These are phyloP conservation scores for Drosophila murphyi DNA, from an alignment of 1,140 invertebrate genomes.

Conservation along the genomic window DNA sequence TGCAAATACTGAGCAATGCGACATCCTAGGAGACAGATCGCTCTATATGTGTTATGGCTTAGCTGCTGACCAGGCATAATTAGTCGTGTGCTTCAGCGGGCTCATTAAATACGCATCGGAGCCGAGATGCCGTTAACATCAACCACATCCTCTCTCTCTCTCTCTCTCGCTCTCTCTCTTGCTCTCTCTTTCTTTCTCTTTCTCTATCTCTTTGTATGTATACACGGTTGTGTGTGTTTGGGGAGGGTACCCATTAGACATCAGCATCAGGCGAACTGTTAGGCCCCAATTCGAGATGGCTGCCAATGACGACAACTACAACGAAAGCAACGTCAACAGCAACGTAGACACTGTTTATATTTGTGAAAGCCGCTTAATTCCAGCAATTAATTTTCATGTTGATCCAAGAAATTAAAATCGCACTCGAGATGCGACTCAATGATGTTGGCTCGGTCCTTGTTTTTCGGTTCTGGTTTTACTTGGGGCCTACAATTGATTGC, in stretches of 20 bases:
- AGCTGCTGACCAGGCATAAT: conserved; percentile 50
- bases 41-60: background rate
- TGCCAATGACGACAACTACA: conserved; percentile 8
- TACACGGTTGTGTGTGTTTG: background rate
- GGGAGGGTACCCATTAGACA: background rate
- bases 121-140: conserved; percentile 27
- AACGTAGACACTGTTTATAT: conserved; percentile 50
- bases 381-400: conserved; percentile 83
- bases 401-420: conserved; percentile 80
- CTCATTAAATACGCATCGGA: conserved; percentile 58
- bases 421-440: conserved; percentile 57
- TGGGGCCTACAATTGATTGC: conserved; percentile 1
- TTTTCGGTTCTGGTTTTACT: conserved; percentile 4
- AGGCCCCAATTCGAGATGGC: background rate
- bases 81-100: conserved; percentile 37
- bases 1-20: conserved; percentile 15
- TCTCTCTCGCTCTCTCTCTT: background rate
- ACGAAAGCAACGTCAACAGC: background rate
- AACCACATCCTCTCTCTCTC: conserved; percentile 2
- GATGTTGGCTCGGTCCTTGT: conserved; percentile 6
- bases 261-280: background rate
- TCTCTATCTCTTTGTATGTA: background rate
- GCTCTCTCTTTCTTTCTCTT: background rate
- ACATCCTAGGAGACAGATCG: conserved; percentile 9
- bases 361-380: conserved; percentile 74